These are phyloP conservation scores for Panagrolaimus sp. DNA, from an alignment of 1,140 invertebrate species.

Conservation along the genomic window DNA sequence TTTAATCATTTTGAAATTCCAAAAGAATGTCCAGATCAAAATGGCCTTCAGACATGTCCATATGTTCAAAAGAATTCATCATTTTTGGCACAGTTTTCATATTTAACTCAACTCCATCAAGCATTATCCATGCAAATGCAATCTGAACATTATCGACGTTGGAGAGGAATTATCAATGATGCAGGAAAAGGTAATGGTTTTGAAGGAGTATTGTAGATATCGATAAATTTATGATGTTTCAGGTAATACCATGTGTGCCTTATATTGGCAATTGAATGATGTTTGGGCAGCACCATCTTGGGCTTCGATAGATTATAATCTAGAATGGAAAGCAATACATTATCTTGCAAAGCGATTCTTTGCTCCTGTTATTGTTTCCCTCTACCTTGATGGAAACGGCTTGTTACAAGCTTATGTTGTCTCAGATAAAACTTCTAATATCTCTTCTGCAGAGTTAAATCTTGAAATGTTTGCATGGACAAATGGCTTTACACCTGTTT, in stretches of 20 bases:
- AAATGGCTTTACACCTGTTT: not conserved
- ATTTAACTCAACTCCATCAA: conserved; percentile 70
- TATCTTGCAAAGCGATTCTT: conserved; percentile 53
- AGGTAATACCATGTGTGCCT: conserved; percentile 80
- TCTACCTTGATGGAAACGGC: conserved; percentile 38
- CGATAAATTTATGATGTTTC: no score
- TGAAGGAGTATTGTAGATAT: no score
- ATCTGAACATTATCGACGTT: conserved; percentile 77
- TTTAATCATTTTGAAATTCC: conserved; percentile 3
- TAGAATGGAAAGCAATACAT: conserved; percentile 50
- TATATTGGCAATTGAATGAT: conserved; percentile 99
- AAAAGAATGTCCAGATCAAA: conserved; percentile 17
- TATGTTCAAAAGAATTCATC: not conserved
- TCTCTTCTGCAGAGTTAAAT: not conserved
- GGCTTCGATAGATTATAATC: conserved; percentile 71
- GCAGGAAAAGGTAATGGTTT: conserved; percentile 58
- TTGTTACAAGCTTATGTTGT: conserved; percentile 35
- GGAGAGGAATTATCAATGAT: conserved; percentile 40
- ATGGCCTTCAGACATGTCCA: conserved; percentile 11
- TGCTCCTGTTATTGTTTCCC: conserved; percentile 39
- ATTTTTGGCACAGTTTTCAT: conserved; percentile 42
- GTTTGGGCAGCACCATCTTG: conserved; percentile 95
- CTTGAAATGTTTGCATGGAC: not conserved
- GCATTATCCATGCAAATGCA: conserved; percentile 76
- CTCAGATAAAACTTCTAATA: conserved; percentile 27